Conservation (phyloP, 2,888 invertebrate species). For the Agrochola macilenta region DNA sequence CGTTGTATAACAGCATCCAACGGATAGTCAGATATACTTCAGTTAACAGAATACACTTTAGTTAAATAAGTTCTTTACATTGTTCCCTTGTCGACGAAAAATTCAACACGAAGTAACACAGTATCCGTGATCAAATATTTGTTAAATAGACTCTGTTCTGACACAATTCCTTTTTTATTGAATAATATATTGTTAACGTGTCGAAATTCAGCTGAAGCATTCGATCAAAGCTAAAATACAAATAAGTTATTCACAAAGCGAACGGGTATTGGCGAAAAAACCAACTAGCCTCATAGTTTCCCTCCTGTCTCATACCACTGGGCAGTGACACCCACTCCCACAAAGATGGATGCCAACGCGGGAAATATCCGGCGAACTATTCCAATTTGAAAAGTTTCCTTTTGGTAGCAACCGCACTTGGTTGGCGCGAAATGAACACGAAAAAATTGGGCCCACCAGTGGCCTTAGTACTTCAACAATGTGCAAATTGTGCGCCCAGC, state of each 20-base stretch:
- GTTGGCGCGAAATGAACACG: conserved; percentile 78
- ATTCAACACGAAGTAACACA: conserved; percentile 6
- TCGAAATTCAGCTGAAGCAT: conserved; percentile 39
- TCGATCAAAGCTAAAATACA: conserved; percentile 75
- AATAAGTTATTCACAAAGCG: conserved; percentile 80
- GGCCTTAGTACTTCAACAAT: conserved; percentile 50
- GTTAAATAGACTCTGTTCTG: conserved; percentile 1
- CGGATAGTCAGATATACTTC: conserved; percentile 2
- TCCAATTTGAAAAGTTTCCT: conserved; percentile 88
- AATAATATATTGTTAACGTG: conserved; percentile 29
- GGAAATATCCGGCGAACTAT: conserved; percentile 87
- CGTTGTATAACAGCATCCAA: conserved; percentile 24
- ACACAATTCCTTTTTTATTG: conserved; percentile 6
- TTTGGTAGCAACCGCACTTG: conserved; percentile 81
- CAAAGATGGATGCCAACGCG: conserved; percentile 85
- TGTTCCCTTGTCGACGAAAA: conserved; percentile 42
- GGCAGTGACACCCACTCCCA: conserved; percentile 74
- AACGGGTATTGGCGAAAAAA: conserved; percentile 82
- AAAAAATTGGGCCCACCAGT: conserved; percentile 71
- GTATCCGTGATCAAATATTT: conserved; percentile 1
- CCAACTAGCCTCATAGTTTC: conserved; percentile 69
- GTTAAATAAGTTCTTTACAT: conserved; percentile 28
- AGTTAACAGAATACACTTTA: conserved; percentile 25
- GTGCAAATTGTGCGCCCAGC: conserved; percentile 42
- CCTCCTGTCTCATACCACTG: conserved; percentile 65